Conservation (phyloP, 2,888 invertebrate genomes). For the Rhagonycha fulva region DNA sequence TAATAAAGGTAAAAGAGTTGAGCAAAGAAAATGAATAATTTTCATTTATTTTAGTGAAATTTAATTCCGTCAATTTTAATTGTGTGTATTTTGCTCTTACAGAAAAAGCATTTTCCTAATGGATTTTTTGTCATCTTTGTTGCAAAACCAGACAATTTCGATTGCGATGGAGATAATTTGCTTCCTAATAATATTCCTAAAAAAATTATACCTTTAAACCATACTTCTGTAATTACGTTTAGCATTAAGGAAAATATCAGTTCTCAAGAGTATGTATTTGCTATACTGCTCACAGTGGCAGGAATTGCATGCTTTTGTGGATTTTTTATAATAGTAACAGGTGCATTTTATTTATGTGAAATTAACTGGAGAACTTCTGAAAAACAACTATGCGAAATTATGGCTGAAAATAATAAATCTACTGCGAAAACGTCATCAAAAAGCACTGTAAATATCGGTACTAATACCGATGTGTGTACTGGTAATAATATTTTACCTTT, state of each 20-base stretch:
- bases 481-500: too few species aligned
- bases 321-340: constrained; percentile 51
- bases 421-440: too few species aligned
- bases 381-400: not conserved
- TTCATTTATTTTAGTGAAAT: not conserved
- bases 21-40: too few species aligned
- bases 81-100: constrained; percentile 39
- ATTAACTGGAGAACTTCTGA: not conserved
- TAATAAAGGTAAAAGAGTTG: constrained; percentile 65
- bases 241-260: constrained; percentile 61
- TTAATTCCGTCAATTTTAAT: not conserved
- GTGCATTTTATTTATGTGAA: constrained; percentile 31
- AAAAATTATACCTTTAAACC: constrained; percentile 21
- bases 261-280: constrained; percentile 65
- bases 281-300: constrained; percentile 59
- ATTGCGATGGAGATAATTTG: constrained; percentile 53
- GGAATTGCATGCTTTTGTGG: constrained; percentile 60
- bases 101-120: constrained; percentile 68
- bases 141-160: constrained; percentile 69
- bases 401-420: too few species aligned
- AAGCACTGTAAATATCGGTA: not conserved
- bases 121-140: constrained; percentile 82
- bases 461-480: too few species aligned
- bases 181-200: constrained; percentile 38
- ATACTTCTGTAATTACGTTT: constrained; percentile 56